phyloP scores from a whole-genome alignment of 2,113 vertebrate species.

The Psephotus haematonotus region DNA sequence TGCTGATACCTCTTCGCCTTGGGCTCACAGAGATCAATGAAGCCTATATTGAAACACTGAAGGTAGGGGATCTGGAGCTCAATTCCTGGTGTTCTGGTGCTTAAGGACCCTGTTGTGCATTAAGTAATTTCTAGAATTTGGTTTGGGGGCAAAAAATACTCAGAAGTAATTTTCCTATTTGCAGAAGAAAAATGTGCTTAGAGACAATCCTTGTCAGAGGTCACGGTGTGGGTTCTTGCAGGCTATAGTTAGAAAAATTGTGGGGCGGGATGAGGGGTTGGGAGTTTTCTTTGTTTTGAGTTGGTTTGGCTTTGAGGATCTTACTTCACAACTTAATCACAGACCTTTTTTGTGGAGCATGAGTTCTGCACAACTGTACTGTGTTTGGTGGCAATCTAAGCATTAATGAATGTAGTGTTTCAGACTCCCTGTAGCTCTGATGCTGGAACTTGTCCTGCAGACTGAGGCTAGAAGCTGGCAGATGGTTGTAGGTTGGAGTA shows the following conservation, averaged over 20 bases:
- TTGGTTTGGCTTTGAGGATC: background rate
- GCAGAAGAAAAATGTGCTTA: background rate
- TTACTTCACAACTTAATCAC: background rate
- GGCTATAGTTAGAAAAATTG: background rate
- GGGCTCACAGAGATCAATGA: constrained; percentile 96
- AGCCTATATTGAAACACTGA: constrained; percentile 95
- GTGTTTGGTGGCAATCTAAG: background rate
- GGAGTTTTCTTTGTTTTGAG: background rate
- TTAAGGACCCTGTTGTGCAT: background rate
- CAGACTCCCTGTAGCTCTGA: background rate
- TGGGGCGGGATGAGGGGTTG: background rate
- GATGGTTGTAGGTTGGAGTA: background rate
- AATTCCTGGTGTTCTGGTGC: background rate
- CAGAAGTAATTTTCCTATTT: background rate
- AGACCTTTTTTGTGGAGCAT: background rate
- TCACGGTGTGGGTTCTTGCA: background rate
- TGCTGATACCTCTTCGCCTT: constrained; percentile 95
- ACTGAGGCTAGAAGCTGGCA: background rate
- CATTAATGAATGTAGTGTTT: background rate
- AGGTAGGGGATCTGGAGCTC: constrained; percentile 75
- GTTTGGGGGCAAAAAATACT: background rate
- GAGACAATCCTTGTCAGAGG: background rate
- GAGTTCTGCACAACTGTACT: background rate
- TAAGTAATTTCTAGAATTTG: background rate
- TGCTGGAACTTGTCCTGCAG: background rate